phyloP scores from a whole-genome alignment of 2,888 invertebrate genomes.

The Odiellus spinosus region DNA sequence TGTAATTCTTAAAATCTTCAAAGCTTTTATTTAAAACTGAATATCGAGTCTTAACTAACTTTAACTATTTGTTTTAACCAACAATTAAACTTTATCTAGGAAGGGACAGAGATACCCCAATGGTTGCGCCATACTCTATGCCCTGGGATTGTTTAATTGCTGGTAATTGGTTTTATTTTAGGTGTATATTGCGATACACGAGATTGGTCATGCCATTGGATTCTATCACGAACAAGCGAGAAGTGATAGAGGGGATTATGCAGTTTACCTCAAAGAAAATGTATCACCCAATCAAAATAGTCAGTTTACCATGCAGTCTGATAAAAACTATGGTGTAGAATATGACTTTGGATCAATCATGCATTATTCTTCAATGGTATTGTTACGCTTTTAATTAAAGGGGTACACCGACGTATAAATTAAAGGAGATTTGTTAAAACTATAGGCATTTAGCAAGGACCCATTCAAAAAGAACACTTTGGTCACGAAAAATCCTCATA shows the following conservation, averaged over 20 bases:
- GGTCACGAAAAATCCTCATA: constrained; percentile 10
- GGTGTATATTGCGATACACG: constrained; percentile 15
- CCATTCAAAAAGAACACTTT: constrained; percentile 13
- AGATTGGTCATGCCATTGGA: constrained; percentile 19
- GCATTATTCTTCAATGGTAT: constrained; percentile 17
- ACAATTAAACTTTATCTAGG: too few relatives aligned
- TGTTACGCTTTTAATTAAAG: too few relatives aligned
- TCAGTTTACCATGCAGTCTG: constrained; percentile 13
- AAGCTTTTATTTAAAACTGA: too few relatives aligned
- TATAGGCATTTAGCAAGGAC: constrained; percentile 14
- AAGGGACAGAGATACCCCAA: too few relatives aligned
- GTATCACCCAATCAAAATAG: constrained; percentile 9
- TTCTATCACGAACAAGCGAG: constrained; percentile 18
- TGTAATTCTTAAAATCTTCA: too few relatives aligned
- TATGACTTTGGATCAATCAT: constrained; percentile 18
- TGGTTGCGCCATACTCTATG: too few relatives aligned
- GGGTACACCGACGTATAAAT: too few relatives aligned
- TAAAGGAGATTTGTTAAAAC: too few relatives aligned
- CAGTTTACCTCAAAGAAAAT: constrained; percentile 16
- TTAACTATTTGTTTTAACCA: too few relatives aligned
- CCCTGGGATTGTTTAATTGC: too few relatives aligned
- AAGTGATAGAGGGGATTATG: constrained; percentile 14
- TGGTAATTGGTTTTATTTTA: too few relatives aligned
- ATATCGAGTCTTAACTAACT: too few relatives aligned
- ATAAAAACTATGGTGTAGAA: constrained; percentile 13